Evolutionary conservation across 2,888 invertebrate species (phyloP), one percentile per base, ranked within the genome.

Genomic region (Phaedon cochleariae): DNA sequence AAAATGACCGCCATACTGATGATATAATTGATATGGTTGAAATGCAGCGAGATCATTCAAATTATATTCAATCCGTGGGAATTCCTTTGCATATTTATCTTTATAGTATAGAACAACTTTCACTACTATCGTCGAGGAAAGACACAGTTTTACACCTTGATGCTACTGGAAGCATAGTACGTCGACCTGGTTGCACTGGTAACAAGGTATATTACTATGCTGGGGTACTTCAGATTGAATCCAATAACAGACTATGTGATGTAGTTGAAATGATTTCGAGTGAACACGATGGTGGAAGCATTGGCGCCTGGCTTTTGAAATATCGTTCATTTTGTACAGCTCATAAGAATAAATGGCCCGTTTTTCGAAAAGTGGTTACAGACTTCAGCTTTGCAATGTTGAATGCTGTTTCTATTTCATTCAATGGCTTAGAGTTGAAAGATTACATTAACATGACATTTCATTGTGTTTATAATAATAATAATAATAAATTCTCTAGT

Each of bases 321-420:
- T 71, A 65, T 59, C 10, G 54, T 34, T 58, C 22, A 4, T 68
- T 65, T 20, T 68, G 68, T 52, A 59, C 62, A 52, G 46, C 58
- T 34, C 17, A 67, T 3, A 62, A 67, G 18, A 55, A n/a, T n/a
- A n/a, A 62, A 20, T 72, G 69, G 70, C 70, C 72, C 15, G 41
- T 54, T 1, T 70, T 69, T 51, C 22, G 20, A n/a, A 63, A 59
- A 17, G 60, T 71, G 1, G 70, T 71, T 9, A 61, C 69, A n/a
- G 66, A 73, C 59, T 71, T 70, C 65, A 58, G 59, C 52, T 72
- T 70, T 51, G 72, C 69, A 0, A 66, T 58, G 37, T 21, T 72
- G 2, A 70, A 73, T 62, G 70, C 67, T 17, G 45, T 68, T 21
- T 59, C 26, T 9, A 61, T 52, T 34, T 55, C 59, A 12, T 68